These are phyloP conservation scores for Nephrotoma flavescens DNA, from an alignment of 2,888 invertebrate species.

Conservation along the genomic window DNA sequence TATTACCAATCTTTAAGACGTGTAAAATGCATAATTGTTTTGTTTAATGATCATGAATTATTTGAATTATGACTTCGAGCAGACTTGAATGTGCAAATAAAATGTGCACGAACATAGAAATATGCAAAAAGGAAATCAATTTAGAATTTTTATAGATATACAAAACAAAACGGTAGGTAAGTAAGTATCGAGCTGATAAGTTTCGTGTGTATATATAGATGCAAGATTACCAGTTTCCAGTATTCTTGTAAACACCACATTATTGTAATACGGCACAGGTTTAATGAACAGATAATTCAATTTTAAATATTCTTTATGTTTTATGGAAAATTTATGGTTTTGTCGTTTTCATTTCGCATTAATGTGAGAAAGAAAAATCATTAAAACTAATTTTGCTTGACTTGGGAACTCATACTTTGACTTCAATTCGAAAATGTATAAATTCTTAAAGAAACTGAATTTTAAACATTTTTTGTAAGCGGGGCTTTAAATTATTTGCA, in stretches of 20 bases:
- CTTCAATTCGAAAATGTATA: neutral
- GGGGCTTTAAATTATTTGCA: too few species aligned
- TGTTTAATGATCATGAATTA: neutral
- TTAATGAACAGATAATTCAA: neutral
- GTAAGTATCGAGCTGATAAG: neutral
- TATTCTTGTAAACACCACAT: too few species aligned
- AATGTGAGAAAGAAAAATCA: neutral
- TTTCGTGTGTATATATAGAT: neutral
- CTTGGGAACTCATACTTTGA: neutral
- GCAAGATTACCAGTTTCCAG: neutral
- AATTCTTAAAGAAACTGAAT: neutral
- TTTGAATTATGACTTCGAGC: neutral
- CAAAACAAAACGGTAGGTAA: too few species aligned
- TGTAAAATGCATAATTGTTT: neutral
- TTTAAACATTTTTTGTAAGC: too few species aligned
- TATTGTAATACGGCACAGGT: neutral
- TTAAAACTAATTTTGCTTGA: neutral
- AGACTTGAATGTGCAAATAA: neutral
- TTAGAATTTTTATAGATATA: neutral
- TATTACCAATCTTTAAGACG: neutral
- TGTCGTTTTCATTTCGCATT: neutral
- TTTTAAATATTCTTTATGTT: neutral
- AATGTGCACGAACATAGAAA: neutral
- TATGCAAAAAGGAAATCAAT: neutral
- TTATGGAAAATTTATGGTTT: neutral